phyloP scores from a whole-genome alignment of 2,113 vertebrate genomes.

The Leptodactylus fuscus region DNA sequence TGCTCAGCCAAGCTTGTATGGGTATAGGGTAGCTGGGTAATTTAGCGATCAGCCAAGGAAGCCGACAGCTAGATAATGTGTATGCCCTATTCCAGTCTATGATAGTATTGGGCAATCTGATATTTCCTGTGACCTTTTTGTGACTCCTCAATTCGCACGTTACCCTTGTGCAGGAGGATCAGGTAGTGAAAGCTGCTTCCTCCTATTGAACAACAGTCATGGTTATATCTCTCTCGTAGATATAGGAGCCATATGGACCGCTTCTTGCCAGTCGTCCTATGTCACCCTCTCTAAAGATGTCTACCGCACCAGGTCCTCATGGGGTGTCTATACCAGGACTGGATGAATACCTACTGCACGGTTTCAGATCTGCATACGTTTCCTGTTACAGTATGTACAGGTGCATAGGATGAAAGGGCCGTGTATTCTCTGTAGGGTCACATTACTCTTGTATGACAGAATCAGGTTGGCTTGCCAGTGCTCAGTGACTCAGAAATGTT shows the following conservation, averaged over 20 bases:
- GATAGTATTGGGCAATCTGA: neutral
- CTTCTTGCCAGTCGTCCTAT: neutral
- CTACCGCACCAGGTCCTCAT: neutral
- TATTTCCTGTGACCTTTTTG: neutral
- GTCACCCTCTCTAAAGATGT: no score
- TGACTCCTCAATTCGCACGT: neutral
- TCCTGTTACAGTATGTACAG: constrained; percentile 20
- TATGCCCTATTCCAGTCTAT: no score
- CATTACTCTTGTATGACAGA: constrained; percentile 4
- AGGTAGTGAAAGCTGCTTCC: neutral
- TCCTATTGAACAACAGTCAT: neutral
- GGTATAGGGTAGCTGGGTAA: no score
- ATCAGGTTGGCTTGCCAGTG: neutral
- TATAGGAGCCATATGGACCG: neutral
- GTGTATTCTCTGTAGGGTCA: constrained; percentile 13
- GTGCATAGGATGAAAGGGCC: constrained; percentile 5
- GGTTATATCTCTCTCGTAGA: neutral
- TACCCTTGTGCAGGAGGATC: neutral
- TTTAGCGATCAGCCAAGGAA: no score
- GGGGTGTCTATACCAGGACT: neutral
- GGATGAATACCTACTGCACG: neutral
- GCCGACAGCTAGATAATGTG: no score
- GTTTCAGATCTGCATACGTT: neutral
- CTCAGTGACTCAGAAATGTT: constrained; percentile 3
- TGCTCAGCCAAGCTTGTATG: no score